Evolutionary conservation across 2,888 invertebrate species (phyloP), one percentile per base, ranked within the genome.

Genomic region (Ariolimax columbianus): DNA sequence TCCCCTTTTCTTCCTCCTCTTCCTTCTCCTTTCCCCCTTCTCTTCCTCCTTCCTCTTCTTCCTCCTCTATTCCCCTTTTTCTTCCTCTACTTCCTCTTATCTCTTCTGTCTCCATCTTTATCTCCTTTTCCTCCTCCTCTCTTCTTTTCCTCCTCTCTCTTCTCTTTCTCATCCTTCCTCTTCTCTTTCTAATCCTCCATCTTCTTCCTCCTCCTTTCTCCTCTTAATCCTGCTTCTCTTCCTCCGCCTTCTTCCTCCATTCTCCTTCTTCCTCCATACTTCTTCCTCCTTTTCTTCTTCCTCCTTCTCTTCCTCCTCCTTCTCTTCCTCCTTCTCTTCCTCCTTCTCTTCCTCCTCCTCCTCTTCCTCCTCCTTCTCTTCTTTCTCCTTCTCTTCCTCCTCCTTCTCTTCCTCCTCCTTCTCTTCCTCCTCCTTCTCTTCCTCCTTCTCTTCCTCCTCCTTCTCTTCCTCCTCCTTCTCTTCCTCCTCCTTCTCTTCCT

Each of bases 181-280:
- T 23, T 73, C 47, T 36, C 77, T 66, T 1, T 33, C 43, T 72
- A 55, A 36, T 38, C 87, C 88, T 7, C 63, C 63, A 68, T 88
- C 86, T n/a, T 85, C 85, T n/a, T 86, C 85, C 14, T 85, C 68
- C 66, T 86, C 43, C 23, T 84, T 38, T 38, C 36, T 66, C 38
- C 68, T 26, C 40, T 38, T 72, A 70, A 70, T 33, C 38, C n/a
- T 66, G 66, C 68, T 23, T 33, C 17, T 33, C 40, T 75, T 66
- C 19, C 51, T 30, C 33, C 30, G n/a, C 51, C 33, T 66, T 77
- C 17, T 36, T 38, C n/a, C 72, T 30, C 47, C n/a, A 38, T 68
- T 30, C 43, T 73, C 17, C 47, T 75, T 26, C 66, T 40, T 38
- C 30, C 11, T 33, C 30, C 17, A 63, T 63, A 36, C 40, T 59